Percentiles rank a stretch among this genome's conserved stretches.
phyloP scores from a whole-genome alignment of 2,113 vertebrate genomes.

The Lipotes vexillifer region DNA sequence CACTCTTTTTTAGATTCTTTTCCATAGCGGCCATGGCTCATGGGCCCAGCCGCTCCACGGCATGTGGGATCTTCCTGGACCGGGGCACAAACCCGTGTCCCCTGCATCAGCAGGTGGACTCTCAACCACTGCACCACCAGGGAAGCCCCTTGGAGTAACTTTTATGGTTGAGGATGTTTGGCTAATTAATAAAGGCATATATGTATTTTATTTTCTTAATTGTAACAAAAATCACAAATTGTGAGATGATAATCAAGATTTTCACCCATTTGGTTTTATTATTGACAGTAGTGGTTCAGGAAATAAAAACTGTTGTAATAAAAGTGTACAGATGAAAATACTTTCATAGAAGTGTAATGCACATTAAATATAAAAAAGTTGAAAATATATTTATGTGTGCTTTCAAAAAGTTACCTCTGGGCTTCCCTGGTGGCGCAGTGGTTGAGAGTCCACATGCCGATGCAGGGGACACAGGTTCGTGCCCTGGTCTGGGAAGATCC shows the following conservation, averaged over 20 bases:
- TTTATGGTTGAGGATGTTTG: slow-evolving; percentile 4
- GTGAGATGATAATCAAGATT: neutral
- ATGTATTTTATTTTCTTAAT: slow-evolving; percentile 16
- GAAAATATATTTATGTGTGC: neutral
- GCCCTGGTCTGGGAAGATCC: too few species aligned
- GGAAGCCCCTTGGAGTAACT: neutral
- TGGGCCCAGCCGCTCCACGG: too few species aligned
- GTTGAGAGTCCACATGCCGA: too few species aligned
- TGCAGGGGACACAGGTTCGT: too few species aligned
- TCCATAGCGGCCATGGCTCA: too few species aligned
- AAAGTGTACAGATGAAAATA: neutral
- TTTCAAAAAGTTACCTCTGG: neutral
- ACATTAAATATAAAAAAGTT: neutral
- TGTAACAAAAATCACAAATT: slow-evolving; percentile 22
- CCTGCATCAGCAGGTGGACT: too few species aligned
- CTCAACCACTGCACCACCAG: too few species aligned
- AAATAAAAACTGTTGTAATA: slow-evolving; percentile 22
- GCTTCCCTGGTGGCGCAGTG: too few species aligned
- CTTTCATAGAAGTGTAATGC: neutral
- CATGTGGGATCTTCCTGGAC: too few species aligned
- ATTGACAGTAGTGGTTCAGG: neutral
- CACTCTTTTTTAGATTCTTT: too few species aligned
- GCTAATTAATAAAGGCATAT: slow-evolving; percentile 14
- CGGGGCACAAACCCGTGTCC: too few species aligned
- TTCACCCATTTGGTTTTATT: neutral